Conservation (phyloP, 2,888 invertebrate species). For the Pterostichus madidus region DNA sequence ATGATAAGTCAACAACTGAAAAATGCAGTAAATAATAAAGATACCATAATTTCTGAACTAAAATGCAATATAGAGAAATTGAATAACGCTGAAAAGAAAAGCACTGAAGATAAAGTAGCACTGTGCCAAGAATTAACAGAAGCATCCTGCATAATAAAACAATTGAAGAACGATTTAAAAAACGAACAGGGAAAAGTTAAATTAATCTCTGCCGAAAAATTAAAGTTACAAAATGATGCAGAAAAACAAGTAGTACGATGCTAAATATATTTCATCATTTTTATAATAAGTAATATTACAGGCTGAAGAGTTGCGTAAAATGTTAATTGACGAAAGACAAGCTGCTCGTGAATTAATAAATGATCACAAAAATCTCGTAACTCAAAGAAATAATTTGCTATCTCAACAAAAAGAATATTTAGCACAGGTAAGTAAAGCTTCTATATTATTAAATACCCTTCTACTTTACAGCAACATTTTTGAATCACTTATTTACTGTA, state of each 20-base stretch:
- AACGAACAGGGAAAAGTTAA: constrained; percentile 26
- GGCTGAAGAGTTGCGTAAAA: constrained; percentile 73
- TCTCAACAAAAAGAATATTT: constrained; percentile 69
- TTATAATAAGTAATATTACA: constrained; percentile 58
- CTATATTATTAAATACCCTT: constrained; percentile 30
- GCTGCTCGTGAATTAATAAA: constrained; percentile 72
- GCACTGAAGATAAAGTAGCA: constrained; percentile 74
- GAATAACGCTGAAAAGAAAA: constrained; percentile 73
- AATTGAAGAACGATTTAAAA: constrained; percentile 68
- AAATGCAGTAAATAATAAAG: constrained; percentile 73
- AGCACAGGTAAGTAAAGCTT: constrained; percentile 69
- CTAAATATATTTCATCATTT: too few relatives aligned
- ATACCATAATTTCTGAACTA: constrained; percentile 73
- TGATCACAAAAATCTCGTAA: constrained; percentile 71
- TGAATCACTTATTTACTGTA: constrained; percentile 6
- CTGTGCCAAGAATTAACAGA: constrained; percentile 74
- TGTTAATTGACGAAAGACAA: constrained; percentile 70
- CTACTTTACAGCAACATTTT: too few relatives aligned
- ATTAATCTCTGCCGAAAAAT: constrained; percentile 21
- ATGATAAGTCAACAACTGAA: constrained; percentile 74
- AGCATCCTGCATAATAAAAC: constrained; percentile 73
- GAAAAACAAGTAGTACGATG: constrained; percentile 15
- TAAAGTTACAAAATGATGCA: constrained; percentile 3
- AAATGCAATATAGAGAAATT: constrained; percentile 73
- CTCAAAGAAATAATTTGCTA: constrained; percentile 71